These are phyloP conservation scores for Aegotheles bennettii DNA, from an alignment of 2,113 vertebrate species.

Conservation along the genomic window DNA sequence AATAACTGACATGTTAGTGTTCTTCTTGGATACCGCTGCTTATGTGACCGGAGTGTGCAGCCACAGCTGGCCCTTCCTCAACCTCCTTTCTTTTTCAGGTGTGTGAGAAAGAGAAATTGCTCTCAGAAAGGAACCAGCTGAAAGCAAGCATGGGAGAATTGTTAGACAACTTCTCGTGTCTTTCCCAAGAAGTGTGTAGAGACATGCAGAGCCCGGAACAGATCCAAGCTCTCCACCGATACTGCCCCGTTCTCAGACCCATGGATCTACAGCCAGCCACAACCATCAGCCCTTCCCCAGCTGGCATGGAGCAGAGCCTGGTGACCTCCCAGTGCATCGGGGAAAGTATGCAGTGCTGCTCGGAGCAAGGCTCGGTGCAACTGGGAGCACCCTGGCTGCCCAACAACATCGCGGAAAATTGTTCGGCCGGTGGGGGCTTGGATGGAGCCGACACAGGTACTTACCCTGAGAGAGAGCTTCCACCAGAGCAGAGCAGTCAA, in stretches of 20 bases:
- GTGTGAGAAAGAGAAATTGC: conserved; percentile 94
- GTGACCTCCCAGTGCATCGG: conserved; percentile 75
- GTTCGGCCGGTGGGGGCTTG: conserved; percentile 64
- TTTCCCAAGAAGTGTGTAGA: conserved; percentile 97
- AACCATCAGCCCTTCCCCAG: conserved; percentile 78
- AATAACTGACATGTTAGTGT: background rate
- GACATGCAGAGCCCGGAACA: conserved; percentile 97
- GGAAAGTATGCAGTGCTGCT: conserved; percentile 80
- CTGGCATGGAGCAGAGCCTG: conserved; percentile 82
- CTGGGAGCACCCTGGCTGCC: conserved; percentile 73
- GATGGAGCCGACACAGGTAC: conserved; percentile 76
- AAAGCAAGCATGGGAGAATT: conserved; percentile 98
- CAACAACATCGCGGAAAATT: conserved; percentile 75
- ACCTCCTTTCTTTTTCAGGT: conserved; percentile 75
- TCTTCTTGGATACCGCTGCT: background rate
- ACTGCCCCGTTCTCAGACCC: conserved; percentile 91
- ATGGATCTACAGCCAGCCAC: conserved; percentile 76
- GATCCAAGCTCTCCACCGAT: conserved; percentile 93
- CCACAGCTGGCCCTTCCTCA: background rate
- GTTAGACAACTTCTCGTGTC: conserved; percentile 97
- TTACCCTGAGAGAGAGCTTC: conserved; percentile 79
- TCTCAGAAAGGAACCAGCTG: conserved; percentile 96
- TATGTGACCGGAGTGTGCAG: accelerated
- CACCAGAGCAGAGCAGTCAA: conserved; percentile 86
- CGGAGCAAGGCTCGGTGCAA: conserved; percentile 71